Conservation (phyloP, 2,888 invertebrate genomes). For the Agrochola lychnidis region DNA sequence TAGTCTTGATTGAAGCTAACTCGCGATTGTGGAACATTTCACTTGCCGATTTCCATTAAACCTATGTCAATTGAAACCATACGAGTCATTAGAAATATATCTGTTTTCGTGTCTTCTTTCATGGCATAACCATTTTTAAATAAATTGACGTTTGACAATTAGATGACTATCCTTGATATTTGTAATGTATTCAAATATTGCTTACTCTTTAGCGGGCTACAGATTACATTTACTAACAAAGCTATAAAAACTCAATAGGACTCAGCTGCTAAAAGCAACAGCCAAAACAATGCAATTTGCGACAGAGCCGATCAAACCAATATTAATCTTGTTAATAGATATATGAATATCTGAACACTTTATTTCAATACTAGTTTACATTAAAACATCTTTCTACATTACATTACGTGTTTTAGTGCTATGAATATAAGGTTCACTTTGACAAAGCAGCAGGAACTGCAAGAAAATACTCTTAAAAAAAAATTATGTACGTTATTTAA, state of each 20-base stretch:
- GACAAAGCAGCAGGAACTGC: constrained; percentile 69
- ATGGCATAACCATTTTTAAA: constrained; percentile 40
- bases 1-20: not conserved
- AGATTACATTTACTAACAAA: not conserved
- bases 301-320: constrained; percentile 17
- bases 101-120: constrained; percentile 47
- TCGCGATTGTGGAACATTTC: constrained; percentile 7
- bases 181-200: constrained; percentile 58
- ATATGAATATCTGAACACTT: constrained; percentile 58
- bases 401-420: constrained; percentile 54
- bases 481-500: constrained; percentile 56
- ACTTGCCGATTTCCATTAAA: constrained; percentile 47
- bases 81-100: constrained; percentile 67
- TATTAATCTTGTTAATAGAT: constrained; percentile 8
- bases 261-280: not conserved
- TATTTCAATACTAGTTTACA: constrained; percentile 44
- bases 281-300: constrained; percentile 14
- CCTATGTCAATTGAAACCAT: constrained; percentile 52
- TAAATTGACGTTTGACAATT: constrained; percentile 46
- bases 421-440: constrained; percentile 60
- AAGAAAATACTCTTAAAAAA: constrained; percentile 61
- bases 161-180: constrained; percentile 34
- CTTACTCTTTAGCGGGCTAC: not conserved
- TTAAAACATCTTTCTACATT: constrained; percentile 46
- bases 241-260: constrained; percentile 16